phyloP scores from a whole-genome alignment of 2,113 vertebrate species.

The Morone chrysops region DNA sequence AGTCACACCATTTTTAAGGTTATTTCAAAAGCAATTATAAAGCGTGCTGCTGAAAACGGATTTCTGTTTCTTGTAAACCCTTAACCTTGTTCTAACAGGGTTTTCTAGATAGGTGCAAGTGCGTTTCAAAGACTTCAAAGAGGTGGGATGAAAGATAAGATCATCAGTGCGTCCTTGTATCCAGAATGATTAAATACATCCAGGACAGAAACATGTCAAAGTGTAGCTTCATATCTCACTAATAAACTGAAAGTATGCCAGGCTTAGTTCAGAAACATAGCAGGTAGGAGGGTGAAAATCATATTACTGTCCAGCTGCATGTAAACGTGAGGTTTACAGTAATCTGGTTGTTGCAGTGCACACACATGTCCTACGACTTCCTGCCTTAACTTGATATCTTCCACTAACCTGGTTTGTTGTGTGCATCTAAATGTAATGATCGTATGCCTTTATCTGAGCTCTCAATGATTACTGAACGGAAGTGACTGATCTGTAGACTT shows the following conservation, averaged over 20 bases:
- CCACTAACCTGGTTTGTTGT: not conserved
- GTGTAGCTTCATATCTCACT: not conserved
- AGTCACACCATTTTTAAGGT: not conserved
- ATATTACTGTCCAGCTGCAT: not conserved
- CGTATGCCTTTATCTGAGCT: not conserved
- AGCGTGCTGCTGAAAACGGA: not conserved
- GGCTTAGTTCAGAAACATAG: not conserved
- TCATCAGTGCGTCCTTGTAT: not conserved
- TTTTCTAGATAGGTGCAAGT: not conserved
- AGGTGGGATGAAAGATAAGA: not conserved
- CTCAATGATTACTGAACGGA: slow-evolving; percentile 36
- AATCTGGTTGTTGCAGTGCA: not conserved
- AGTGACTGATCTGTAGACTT: slow-evolving; percentile 63
- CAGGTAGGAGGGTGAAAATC: not conserved
- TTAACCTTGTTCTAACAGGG: not conserved
- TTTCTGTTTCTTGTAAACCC: not conserved
- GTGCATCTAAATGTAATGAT: slow-evolving; percentile 5
- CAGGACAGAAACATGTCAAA: not conserved
- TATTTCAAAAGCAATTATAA: not conserved
- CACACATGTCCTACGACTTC: slow-evolving; percentile 11
- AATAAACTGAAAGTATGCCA: not conserved
- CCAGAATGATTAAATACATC: too few species aligned
- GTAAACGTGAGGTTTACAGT: not conserved
- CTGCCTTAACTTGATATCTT: slow-evolving; percentile 7
- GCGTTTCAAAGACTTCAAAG: not conserved